phyloP scores from a whole-genome alignment of 2,888 invertebrate genomes.

The Callimorpha dominula region DNA sequence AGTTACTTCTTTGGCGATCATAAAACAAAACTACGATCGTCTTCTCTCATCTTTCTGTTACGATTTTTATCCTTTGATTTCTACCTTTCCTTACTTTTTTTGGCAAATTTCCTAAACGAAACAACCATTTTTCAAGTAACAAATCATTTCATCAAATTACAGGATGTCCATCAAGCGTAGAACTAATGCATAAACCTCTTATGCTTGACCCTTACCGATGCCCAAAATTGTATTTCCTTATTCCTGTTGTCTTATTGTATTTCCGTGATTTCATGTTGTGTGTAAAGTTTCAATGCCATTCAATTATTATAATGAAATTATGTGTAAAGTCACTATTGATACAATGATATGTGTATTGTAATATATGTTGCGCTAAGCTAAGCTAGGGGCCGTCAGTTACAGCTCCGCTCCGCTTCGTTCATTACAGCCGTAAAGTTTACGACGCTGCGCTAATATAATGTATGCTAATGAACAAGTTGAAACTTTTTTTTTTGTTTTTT shows the following conservation, averaged over 20 bases:
- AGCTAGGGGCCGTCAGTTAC: slow-evolving; percentile 27
- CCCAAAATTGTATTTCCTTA: background rate
- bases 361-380: slow-evolving; percentile 27
- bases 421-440: slow-evolving; percentile 20
- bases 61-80: too few relatives aligned
- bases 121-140: background rate
- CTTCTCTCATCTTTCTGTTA: too few relatives aligned
- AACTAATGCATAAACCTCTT: too few relatives aligned
- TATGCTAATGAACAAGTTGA: slow-evolving; percentile 19
- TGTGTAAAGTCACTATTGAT: slow-evolving; percentile 12
- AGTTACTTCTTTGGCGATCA: too few relatives aligned
- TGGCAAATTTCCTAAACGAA: background rate
- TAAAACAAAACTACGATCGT: too few relatives aligned
- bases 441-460: slow-evolving; percentile 10
- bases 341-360: slow-evolving; percentile 18
- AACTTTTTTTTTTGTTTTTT: too few relatives aligned
- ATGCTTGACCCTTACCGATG: background rate
- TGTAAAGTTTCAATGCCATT: background rate
- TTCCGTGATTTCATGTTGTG: background rate
- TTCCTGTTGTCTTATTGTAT: background rate
- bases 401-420: slow-evolving; percentile 22
- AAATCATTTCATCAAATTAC: too few relatives aligned
- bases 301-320: slow-evolving; percentile 18
- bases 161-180: too few relatives aligned
- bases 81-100: background rate